Percentiles rank a stretch among this genome's conserved stretches.
Conservation (phyloP, 2,113 vertebrate species). For the Sialia sialis region DNA sequence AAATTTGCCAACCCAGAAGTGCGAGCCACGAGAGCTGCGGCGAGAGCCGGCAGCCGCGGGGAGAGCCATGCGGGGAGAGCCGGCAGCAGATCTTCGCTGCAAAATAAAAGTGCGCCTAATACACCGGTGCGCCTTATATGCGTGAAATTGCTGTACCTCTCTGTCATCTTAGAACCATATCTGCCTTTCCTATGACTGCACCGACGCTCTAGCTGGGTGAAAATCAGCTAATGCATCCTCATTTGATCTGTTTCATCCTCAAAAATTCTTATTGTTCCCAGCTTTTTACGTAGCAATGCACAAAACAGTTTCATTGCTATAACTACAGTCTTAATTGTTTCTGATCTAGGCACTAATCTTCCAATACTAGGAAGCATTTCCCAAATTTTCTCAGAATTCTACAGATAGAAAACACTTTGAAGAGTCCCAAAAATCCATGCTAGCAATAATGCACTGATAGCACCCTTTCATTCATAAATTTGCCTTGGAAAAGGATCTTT, state of each 20-base stretch:
- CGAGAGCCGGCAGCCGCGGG: too few relatives aligned
- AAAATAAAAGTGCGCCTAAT: too few relatives aligned
- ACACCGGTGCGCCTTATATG: too few relatives aligned
- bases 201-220: accelerated
- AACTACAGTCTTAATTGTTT: background rate
- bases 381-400: background rate
- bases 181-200: background rate
- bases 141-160: too few relatives aligned
- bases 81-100: too few relatives aligned
- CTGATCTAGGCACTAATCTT: background rate
- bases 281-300: background rate
- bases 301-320: background rate
- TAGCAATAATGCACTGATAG: background rate
- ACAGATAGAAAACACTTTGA: background rate
- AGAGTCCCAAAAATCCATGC: background rate
- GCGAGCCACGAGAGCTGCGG: too few relatives aligned
- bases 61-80: too few relatives aligned
- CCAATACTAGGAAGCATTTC: background rate
- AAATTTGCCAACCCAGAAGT: too few relatives aligned
- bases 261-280: background rate
- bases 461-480: background rate
- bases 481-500: background rate
- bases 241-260: background rate
- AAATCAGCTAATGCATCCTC: background rate
- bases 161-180: background rate